These are phyloP conservation scores for Nasonia longicornis DNA, from an alignment of 1,140 invertebrate genomes.

Conservation along the genomic window DNA sequence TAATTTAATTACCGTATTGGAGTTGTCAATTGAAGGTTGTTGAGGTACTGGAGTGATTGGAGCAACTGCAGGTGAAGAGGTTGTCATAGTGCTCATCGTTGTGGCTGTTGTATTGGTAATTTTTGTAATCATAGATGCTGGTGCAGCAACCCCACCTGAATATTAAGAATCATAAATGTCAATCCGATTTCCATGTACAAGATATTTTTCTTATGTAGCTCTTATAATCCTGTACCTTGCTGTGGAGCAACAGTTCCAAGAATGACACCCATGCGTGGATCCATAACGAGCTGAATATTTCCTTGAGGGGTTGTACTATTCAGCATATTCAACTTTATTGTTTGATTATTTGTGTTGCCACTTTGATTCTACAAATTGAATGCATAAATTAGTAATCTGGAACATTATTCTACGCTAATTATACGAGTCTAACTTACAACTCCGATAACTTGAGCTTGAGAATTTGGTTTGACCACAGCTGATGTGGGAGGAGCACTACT, in stretches of 20 bases:
- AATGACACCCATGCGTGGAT: slow-evolving; percentile 69
- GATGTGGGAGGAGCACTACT: slow-evolving; percentile 48
- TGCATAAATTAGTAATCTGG: background rate
- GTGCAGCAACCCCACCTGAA: slow-evolving; percentile 47
- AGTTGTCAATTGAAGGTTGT: slow-evolving; percentile 50
- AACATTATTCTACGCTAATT: background rate
- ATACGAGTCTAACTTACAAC: slow-evolving; percentile 54
- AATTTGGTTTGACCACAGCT: slow-evolving; percentile 52
- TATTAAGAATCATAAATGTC: slow-evolving; percentile 25
- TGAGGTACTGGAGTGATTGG: slow-evolving; percentile 46
- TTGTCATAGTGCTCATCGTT: slow-evolving; percentile 43
- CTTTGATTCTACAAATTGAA: slow-evolving; percentile 51
- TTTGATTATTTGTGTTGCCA: slow-evolving; percentile 54
- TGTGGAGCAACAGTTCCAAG: slow-evolving; percentile 65
- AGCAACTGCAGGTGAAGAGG: slow-evolving; percentile 44
- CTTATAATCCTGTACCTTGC: slow-evolving; percentile 54
- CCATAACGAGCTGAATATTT: slow-evolving; percentile 70
- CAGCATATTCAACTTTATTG: slow-evolving; percentile 64
- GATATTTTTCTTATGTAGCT: background rate
- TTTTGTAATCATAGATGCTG: slow-evolving; percentile 41
- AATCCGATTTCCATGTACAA: background rate
- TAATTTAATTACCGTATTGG: background rate
- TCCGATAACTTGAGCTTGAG: slow-evolving; percentile 55
- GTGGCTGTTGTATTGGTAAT: slow-evolving; percentile 42
- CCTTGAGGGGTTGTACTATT: slow-evolving; percentile 61